Percentiles rank a stretch among this genome's conserved stretches.
phyloP scores from a whole-genome alignment of 1,140 invertebrate genomes.

The Episyrphus balteatus region DNA sequence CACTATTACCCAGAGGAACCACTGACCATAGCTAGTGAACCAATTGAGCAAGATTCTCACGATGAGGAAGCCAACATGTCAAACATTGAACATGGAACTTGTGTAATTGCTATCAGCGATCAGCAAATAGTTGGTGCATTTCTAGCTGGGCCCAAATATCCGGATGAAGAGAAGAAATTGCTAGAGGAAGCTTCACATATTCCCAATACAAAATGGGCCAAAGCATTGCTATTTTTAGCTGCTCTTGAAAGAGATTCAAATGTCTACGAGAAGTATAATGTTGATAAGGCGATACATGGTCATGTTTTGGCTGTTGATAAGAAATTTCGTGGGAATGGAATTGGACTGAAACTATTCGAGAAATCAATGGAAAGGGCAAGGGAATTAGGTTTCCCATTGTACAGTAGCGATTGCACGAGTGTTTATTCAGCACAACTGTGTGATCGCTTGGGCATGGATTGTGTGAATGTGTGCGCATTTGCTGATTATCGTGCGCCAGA shows the following conservation, averaged over 20 bases:
- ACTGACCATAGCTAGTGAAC: slow-evolving; percentile 13
- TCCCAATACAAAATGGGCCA: slow-evolving; percentile 19
- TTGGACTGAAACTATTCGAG: slow-evolving; percentile 13
- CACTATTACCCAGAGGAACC: slow-evolving; percentile 24
- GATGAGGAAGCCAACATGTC: slow-evolving; percentile 17
- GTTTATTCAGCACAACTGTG: slow-evolving; percentile 16
- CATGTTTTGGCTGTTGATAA: slow-evolving; percentile 18
- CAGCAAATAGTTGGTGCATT: slow-evolving; percentile 14
- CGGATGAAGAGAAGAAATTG: slow-evolving; percentile 1
- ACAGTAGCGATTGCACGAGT: slow-evolving; percentile 22
- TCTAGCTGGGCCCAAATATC: slow-evolving; percentile 16
- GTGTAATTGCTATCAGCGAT: slow-evolving; percentile 8
- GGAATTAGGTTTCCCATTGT: slow-evolving; percentile 11
- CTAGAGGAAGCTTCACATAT: neutral
- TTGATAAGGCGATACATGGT: slow-evolving; percentile 12
- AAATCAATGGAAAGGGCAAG: slow-evolving; percentile 5
- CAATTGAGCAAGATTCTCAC: slow-evolving; percentile 10
- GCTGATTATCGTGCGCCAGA: slow-evolving; percentile 5
- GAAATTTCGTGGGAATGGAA: slow-evolving; percentile 9
- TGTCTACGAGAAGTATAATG: slow-evolving; percentile 10
- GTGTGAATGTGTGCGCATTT: slow-evolving; percentile 12
- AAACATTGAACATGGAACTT: slow-evolving; percentile 13
- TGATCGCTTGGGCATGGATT: slow-evolving; percentile 13
- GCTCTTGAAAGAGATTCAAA: slow-evolving; percentile 11
- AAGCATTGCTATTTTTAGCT: slow-evolving; percentile 13